phyloP scores from a whole-genome alignment of 1,140 invertebrate species.

The Drosophila chauvacae region DNA sequence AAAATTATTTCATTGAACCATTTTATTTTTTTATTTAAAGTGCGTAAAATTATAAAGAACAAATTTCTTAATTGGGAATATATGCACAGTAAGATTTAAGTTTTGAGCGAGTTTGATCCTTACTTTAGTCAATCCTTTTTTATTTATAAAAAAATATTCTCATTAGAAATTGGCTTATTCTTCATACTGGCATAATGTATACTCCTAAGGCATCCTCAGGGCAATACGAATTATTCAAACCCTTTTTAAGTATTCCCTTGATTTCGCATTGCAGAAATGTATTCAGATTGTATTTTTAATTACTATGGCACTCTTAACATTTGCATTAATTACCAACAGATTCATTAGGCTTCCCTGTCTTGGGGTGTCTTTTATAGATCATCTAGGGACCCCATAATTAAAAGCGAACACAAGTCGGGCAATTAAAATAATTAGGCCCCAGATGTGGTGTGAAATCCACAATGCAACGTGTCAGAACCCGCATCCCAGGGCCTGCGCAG shows the following conservation, averaged over 20 bases:
- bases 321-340: conserved; percentile 44
- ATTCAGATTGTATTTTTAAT: conserved; percentile 17
- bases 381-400: conserved; percentile 56
- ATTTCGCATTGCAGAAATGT: conserved; percentile 6
- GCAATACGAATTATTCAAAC: neutral
- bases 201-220: neutral
- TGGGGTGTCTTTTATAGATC: conserved; percentile 34
- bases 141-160: neutral
- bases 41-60: neutral
- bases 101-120: no score
- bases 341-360: conserved; percentile 28
- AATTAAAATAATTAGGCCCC: conserved; percentile 76
- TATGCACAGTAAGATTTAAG: neutral
- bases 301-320: conserved; percentile 19
- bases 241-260: neutral
- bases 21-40: no score
- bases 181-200: no score
- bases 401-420: conserved; percentile 58
- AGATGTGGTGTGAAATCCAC: conserved; percentile 75
- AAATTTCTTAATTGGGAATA: neutral
- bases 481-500: neutral
- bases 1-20: no score
- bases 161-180: neutral
- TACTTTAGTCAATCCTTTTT: neutral
- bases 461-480: conserved; percentile 72